Base-by-base conservation (phyloP, 2,113 vertebrate species). In the Pogona vitticeps region DNA sequence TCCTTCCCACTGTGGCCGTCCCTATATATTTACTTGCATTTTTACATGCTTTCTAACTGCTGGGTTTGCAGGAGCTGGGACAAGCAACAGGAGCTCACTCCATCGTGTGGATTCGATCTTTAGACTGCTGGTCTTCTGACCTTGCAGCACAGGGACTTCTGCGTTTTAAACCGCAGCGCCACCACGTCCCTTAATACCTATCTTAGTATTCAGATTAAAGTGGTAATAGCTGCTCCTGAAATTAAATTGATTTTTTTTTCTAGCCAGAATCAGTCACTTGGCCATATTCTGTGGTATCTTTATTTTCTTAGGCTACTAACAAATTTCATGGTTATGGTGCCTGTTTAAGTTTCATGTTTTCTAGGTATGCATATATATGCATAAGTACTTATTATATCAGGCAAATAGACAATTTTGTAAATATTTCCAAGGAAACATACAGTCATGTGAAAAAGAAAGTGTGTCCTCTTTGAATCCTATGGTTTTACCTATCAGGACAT, bases 211-310 rank as follows among this genome's bases (percentile, higher is more conserved):
- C 3, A 91, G 38, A 9, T 81, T 79, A 38, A 72, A 9, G 33
- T 38, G 42, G 86, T 33, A 10, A 42, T 58, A 42, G 3, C 3
- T 90, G 46, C 3, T 0, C 0, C 18, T 21, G 14, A 81, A 36
- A 85, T n/a, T 0, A 0, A 6, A 77, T n/a, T 8, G 10, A 82
- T 6, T 17, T 33, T 71, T 83, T n/a, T 17, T 88, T 0, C 82
- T 3, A 88, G 88, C 26, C 13, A 86, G 6, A 28, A 84, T 0
- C 65, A 63, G 68, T 59, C 80, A 3, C 0, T 77, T 38, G 2
- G 65, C 5, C 80, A 88, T 91, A 38, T 90, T 68, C 61, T 70
- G 28, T n/a, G n/a, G n/a, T n/a, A n/a, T 36, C 40, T 56, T 18
- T 72, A 6, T 17, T 33, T 83, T 70, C n/a, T 59, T 52, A 59